These are phyloP conservation scores for Hippocampus guttulatus DNA, from an alignment of 2,113 vertebrate genomes.

Conservation along the genomic window DNA sequence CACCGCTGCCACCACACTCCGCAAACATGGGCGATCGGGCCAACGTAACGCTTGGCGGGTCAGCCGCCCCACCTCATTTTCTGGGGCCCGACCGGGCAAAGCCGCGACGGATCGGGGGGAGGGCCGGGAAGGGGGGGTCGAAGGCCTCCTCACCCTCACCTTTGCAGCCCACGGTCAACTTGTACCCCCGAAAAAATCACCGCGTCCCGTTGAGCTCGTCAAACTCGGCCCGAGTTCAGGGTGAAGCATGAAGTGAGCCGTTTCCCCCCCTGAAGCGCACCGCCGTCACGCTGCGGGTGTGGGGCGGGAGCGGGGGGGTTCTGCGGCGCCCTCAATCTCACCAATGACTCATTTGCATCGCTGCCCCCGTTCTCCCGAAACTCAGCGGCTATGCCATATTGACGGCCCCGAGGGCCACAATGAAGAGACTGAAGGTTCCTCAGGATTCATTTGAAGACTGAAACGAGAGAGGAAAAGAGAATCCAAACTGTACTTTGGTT, in stretches of 20 bases:
- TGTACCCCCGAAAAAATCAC: constrained; percentile 39
- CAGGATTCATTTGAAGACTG: constrained; percentile 23
- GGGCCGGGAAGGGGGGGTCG: constrained; percentile 33
- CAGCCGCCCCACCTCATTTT: constrained; percentile 56
- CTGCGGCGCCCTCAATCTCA: constrained; percentile 10
- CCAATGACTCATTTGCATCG: not conserved
- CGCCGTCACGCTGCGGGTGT: constrained; percentile 14
- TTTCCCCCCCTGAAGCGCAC: constrained; percentile 24
- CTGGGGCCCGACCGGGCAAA: constrained; percentile 53
- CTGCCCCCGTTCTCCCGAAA: constrained; percentile 25
- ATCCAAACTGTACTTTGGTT: constrained; percentile 35
- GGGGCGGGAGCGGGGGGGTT: not conserved
- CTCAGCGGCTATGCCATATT: constrained; percentile 20
- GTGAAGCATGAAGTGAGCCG: constrained; percentile 30
- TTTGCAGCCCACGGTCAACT: constrained; percentile 57
- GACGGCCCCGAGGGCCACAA: constrained; percentile 23
- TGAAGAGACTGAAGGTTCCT: constrained; percentile 20
- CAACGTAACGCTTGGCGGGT: constrained; percentile 62
- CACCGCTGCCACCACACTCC: constrained; percentile 65
- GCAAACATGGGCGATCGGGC: constrained; percentile 62
- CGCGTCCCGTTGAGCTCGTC: constrained; percentile 37
- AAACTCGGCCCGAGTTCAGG: constrained; percentile 31
- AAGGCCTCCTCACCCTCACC: constrained; percentile 51
- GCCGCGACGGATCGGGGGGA: constrained; percentile 44
- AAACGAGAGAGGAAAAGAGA: constrained; percentile 6